Conservation (phyloP, 2,113 vertebrate genomes). For the Raja brachyura region DNA sequence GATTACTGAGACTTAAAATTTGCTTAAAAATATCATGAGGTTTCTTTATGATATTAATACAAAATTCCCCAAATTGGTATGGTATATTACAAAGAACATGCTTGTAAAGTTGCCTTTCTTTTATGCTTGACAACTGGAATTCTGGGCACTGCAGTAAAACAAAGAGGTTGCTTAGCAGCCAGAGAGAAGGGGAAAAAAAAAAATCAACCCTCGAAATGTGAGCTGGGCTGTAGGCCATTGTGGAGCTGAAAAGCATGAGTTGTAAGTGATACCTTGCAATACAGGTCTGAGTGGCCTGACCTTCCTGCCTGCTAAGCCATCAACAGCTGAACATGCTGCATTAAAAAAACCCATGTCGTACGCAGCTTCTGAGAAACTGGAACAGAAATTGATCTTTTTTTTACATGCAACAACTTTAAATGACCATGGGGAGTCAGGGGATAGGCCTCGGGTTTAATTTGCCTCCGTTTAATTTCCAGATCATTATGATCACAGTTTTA, state of each 20-base stretch:
- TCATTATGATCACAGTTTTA: background rate
- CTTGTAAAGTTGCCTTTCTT: background rate
- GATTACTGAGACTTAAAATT: background rate
- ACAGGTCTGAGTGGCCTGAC: constrained; percentile 52
- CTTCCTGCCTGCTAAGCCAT: constrained; percentile 49
- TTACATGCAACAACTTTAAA: constrained; percentile 3
- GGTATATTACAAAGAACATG: background rate
- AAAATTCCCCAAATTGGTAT: too few species aligned
- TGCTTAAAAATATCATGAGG: background rate
- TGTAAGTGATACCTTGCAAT: constrained; percentile 55
- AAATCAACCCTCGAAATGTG: constrained; percentile 47
- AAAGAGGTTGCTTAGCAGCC: constrained; percentile 40
- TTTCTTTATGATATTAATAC: background rate
- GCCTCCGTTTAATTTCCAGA: background rate
- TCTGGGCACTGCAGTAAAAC: background rate
- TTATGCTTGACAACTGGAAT: background rate
- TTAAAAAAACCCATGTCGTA: constrained; percentile 8
- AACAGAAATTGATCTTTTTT: constrained; percentile 33
- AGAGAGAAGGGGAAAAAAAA: background rate
- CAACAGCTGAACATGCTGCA: constrained; percentile 48
- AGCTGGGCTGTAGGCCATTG: constrained; percentile 42
- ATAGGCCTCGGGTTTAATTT: background rate
- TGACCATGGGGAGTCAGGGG: background rate
- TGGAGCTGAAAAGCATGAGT: constrained; percentile 51
- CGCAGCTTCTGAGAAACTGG: constrained; percentile 1